phyloP scores from a whole-genome alignment of 2,797 vertebrate genomes.

The Sebastes minor region DNA sequence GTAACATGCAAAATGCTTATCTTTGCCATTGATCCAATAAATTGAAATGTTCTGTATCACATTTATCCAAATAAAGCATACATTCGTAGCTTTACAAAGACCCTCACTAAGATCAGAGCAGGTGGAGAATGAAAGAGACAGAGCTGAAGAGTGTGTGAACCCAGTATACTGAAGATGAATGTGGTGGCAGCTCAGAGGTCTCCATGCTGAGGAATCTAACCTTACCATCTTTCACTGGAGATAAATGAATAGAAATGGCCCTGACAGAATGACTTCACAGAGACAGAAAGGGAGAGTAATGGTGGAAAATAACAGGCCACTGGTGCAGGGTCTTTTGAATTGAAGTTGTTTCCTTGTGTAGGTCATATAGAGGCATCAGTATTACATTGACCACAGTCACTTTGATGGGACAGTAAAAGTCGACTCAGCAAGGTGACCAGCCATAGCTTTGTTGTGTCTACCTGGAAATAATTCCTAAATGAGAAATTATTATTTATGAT shows the following conservation, averaged over 20 bases:
- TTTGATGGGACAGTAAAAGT: not conserved
- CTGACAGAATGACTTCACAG: conserved; percentile 12
- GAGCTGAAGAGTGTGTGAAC: conserved; percentile 37
- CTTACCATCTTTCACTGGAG: conserved; percentile 35
- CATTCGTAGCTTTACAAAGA: not conserved
- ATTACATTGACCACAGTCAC: too few species aligned
- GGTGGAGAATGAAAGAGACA: not conserved
- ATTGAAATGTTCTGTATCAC: not conserved
- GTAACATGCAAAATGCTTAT: not conserved
- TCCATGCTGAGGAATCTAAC: conserved; percentile 38
- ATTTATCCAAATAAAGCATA: not conserved
- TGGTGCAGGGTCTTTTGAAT: not conserved
- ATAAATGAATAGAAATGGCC: conserved; percentile 46
- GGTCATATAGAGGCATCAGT: too few species aligned
- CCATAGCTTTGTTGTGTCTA: not conserved
- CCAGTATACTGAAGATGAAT: conserved; percentile 58
- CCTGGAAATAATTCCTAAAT: not conserved
- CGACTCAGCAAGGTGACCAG: not conserved
- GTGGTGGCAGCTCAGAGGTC: conserved; percentile 39
- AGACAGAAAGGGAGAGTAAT: conserved; percentile 5
- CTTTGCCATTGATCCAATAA: not conserved
- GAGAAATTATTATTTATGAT: not conserved
- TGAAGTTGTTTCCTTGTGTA: not conserved
- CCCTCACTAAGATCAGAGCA: not conserved
- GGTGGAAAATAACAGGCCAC: not conserved